A percentile compares a stretch with the other conserved stretches of the same genome.
Conservation (phyloP, 2,797 vertebrate species). For the Squalus acanthias region DNA sequence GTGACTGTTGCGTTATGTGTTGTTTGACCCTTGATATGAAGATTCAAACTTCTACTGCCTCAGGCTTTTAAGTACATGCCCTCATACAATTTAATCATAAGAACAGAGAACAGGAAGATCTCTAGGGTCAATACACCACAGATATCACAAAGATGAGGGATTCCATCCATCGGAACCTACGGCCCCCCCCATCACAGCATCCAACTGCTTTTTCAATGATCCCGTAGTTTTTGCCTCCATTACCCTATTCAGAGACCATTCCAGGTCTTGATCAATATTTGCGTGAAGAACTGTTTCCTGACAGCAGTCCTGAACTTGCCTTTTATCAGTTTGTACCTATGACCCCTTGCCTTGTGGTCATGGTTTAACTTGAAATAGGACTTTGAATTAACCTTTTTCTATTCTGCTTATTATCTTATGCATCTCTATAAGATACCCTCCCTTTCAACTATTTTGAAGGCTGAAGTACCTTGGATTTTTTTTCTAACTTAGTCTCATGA, state of each 20-base stretch:
- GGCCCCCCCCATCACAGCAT: not conserved
- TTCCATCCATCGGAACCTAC: not conserved
- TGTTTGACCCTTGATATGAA: not conserved
- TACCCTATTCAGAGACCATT: not conserved
- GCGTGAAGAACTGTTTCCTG: not conserved
- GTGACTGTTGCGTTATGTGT: too few relatives aligned
- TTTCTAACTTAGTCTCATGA: not conserved
- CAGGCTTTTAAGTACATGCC: too few relatives aligned
- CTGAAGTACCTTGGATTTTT: not conserved
- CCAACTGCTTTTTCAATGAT: not conserved
- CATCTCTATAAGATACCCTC: not conserved
- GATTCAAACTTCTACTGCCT: not conserved
- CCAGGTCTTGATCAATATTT: not conserved
- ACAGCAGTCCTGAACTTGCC: not conserved
- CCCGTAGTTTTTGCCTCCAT: not conserved
- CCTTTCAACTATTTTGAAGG: too few relatives aligned
- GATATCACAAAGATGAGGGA: not conserved
- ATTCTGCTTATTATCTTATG: not conserved
- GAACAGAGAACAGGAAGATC: not conserved
- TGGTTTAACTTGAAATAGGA: not conserved
- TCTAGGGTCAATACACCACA: not conserved
- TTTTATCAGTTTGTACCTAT: not conserved
- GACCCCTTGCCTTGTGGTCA: not conserved
- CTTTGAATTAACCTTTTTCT: not conserved
- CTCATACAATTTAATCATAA: not conserved